Conservation (phyloP, 1,140 invertebrate species). For the Ceratina japonica region DNA sequence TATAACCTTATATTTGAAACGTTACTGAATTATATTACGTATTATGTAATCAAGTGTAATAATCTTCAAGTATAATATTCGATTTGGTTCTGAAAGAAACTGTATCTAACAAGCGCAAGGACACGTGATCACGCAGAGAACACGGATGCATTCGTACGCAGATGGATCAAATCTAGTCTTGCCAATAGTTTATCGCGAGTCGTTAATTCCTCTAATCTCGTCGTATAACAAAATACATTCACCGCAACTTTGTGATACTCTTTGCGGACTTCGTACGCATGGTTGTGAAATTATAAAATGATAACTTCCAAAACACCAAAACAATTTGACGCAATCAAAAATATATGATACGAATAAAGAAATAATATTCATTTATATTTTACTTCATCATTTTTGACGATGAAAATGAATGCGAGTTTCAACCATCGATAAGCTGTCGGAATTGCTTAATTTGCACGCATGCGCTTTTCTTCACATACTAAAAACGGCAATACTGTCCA, state of each 20-base stretch:
- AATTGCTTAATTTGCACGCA: background rate
- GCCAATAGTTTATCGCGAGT: background rate
- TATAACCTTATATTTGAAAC: too few relatives aligned
- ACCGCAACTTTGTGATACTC: background rate
- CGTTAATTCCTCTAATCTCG: background rate
- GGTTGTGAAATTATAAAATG: background rate
- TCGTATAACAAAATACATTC: too few relatives aligned
- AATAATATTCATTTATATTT: too few relatives aligned
- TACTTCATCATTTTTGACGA: background rate
- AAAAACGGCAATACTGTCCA: too few relatives aligned
- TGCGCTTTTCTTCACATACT: background rate
- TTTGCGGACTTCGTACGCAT: background rate
- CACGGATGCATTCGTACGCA: background rate
- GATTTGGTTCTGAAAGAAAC: too few relatives aligned
- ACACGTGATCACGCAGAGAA: background rate
- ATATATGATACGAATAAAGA: too few relatives aligned
- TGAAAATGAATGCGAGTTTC: background rate
- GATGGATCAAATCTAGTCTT: background rate
- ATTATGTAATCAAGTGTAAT: too few relatives aligned
- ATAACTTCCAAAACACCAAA: background rate
- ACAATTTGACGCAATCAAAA: too few relatives aligned
- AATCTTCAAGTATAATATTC: too few relatives aligned
- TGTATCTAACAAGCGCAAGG: too few relatives aligned
- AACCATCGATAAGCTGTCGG: conserved; percentile 15
- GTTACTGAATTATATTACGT: too few relatives aligned